A percentile compares a stretch with the other conserved stretches of the same genome.
Conservation (phyloP, 2,888 invertebrate genomes). For the Muscina levida region DNA sequence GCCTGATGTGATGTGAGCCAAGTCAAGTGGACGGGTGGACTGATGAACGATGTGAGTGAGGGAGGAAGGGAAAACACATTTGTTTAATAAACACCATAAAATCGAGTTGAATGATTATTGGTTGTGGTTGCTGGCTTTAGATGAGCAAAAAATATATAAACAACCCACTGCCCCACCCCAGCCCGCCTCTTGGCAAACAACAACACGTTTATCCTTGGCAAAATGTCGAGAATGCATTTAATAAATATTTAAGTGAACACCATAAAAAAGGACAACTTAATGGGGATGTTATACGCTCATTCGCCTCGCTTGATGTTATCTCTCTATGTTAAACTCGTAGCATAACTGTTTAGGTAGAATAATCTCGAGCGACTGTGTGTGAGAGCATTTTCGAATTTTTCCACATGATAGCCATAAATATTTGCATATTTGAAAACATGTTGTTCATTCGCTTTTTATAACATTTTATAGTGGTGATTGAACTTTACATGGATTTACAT, state of each 20-base stretch:
- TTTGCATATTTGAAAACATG: constrained; percentile 47
- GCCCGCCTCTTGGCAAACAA: too few relatives aligned
- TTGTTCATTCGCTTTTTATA: constrained; percentile 22
- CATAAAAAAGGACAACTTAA: constrained; percentile 53
- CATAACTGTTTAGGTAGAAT: background rate
- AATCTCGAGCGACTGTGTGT: background rate
- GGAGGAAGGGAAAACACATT: constrained; percentile 34
- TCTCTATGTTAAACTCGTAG: too few relatives aligned
- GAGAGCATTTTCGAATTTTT: constrained; percentile 45
- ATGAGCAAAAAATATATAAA: too few relatives aligned
- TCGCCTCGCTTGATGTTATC: too few relatives aligned
- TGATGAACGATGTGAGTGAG: background rate
- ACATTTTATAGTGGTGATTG: constrained; percentile 27
- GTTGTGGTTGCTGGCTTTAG: constrained; percentile 17
- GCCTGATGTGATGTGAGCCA: background rate
- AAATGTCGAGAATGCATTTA: constrained; percentile 56
- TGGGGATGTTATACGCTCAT: background rate
- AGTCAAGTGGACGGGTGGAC: background rate
- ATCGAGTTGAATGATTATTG: constrained; percentile 49
- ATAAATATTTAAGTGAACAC: constrained; percentile 63
- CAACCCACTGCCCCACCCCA: too few relatives aligned
- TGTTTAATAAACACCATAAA: constrained; percentile 54
- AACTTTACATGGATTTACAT: constrained; percentile 27
- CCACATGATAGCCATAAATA: constrained; percentile 52
- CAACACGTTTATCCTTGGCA: constrained; percentile 15